phyloP scores from a whole-genome alignment of 2,113 vertebrate species.

The Austrofundulus limnaeus region DNA sequence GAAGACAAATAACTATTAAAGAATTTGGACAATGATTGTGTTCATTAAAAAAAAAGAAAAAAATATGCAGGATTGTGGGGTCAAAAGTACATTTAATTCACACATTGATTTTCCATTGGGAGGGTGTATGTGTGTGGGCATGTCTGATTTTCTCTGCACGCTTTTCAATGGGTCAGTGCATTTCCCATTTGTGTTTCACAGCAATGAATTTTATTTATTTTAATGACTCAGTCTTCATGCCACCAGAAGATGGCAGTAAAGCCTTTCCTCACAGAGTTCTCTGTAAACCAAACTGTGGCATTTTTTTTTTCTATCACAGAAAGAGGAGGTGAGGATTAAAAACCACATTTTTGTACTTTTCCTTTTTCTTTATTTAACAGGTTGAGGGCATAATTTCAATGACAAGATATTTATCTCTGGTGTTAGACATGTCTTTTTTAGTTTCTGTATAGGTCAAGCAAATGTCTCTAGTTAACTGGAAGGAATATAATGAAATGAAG shows the following conservation, averaged over 20 bases:
- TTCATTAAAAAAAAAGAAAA: constrained; percentile 2
- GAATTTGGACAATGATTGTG: constrained; percentile 1
- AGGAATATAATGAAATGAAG: not conserved
- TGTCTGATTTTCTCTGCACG: not conserved
- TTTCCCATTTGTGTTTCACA: constrained; percentile 49
- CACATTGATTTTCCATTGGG: not conserved
- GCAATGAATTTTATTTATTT: constrained; percentile 30
- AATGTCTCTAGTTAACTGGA: not conserved
- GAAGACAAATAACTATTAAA: constrained; percentile 26
- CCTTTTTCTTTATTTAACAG: not conserved
- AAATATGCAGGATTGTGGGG: not conserved
- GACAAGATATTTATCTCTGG: not conserved
- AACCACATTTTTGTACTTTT: not conserved
- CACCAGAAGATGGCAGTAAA: constrained; percentile 75
- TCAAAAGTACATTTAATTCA: constrained; percentile 13
- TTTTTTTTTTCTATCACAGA: constrained; percentile 9
- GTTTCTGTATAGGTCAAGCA: not conserved
- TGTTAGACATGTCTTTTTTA: not conserved
- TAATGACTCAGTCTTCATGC: constrained; percentile 19
- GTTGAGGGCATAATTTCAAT: not conserved
- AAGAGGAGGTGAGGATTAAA: constrained; percentile 25
- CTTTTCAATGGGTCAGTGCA: constrained; percentile 44
- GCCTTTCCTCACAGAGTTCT: constrained; percentile 38
- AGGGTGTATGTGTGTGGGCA: not conserved
- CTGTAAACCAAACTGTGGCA: not conserved